A percentile compares a stretch with the other conserved stretches of the same genome.
These are phyloP conservation scores for Tylochromis polylepis DNA, from an alignment of 2,113 vertebrate genomes.

Conservation along the genomic window DNA sequence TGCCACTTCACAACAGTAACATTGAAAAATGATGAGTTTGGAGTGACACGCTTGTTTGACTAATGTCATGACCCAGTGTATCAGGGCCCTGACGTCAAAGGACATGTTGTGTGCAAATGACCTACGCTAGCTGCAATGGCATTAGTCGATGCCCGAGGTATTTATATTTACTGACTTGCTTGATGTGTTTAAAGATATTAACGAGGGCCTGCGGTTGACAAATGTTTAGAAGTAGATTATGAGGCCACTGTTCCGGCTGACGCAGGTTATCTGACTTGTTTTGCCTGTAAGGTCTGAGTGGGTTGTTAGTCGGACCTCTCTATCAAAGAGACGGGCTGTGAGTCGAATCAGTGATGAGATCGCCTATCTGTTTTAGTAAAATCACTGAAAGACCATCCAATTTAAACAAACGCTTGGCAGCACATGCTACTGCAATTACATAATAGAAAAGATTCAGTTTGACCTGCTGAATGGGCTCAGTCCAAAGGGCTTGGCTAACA, in stretches of 20 bases:
- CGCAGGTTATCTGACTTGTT: not conserved
- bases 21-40: not conserved
- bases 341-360: slow-evolving; percentile 4
- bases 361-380: not conserved
- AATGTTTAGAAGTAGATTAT: not conserved
- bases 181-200: not conserved
- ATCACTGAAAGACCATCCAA: slow-evolving; percentile 15
- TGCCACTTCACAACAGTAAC: not conserved
- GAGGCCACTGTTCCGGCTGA: not conserved
- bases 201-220: not conserved
- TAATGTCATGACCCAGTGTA: not conserved
- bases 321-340: not conserved
- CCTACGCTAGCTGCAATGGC: not conserved
- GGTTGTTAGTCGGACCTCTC: not conserved
- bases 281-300: not conserved
- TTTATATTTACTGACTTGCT: not conserved
- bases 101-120: not conserved
- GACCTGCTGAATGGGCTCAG: slow-evolving; percentile 25
- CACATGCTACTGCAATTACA: slow-evolving; percentile 7
- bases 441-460: slow-evolving; percentile 12
- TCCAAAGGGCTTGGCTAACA: not conserved
- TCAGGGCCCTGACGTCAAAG: not conserved
- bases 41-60: not conserved
- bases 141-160: not conserved
- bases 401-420: slow-evolving; percentile 50